phyloP scores from a whole-genome alignment of 1,140 invertebrate species.

The Pararge aegeria region DNA sequence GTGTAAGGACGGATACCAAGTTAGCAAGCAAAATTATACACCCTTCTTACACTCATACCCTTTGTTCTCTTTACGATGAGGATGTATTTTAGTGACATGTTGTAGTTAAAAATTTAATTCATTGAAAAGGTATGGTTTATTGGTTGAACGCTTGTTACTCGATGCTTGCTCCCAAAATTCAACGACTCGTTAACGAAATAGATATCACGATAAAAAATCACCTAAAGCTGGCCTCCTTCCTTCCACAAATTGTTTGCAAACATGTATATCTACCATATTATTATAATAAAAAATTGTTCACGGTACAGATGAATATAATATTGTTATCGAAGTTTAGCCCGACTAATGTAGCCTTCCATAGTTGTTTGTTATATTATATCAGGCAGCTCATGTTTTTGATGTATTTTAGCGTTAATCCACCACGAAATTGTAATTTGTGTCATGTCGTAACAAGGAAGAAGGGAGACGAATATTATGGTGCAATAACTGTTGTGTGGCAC shows the following conservation, averaged over 20 bases:
- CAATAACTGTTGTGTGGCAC: conserved; percentile 37
- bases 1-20: conserved; percentile 79
- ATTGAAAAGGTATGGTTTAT: conserved; percentile 76
- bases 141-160: conserved; percentile 64
- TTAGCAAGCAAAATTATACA: conserved; percentile 62
- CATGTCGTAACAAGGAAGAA: conserved; percentile 29
- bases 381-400: conserved; percentile 37
- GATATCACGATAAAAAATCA: conserved; percentile 43
- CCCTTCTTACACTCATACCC: conserved; percentile 33
- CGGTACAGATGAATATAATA: conserved; percentile 11
- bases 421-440: conserved; percentile 29
- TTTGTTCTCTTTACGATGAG: conserved; percentile 29
- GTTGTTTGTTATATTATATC: conserved; percentile 28
- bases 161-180: conserved; percentile 58
- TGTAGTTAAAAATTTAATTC: conserved; percentile 71
- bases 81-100: conserved; percentile 69
- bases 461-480: conserved; percentile 37
- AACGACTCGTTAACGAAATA: conserved; percentile 55
- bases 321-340: conserved; percentile 15
- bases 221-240: conserved; percentile 88
- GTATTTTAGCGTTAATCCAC: conserved; percentile 15
- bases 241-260: conserved; percentile 93
- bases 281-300: conserved; percentile 20
- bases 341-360: conserved; percentile 20
- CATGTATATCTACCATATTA: conserved; percentile 27